Conservation (phyloP, 2,797 vertebrate genomes). For the Nannoperca obscura region DNA sequence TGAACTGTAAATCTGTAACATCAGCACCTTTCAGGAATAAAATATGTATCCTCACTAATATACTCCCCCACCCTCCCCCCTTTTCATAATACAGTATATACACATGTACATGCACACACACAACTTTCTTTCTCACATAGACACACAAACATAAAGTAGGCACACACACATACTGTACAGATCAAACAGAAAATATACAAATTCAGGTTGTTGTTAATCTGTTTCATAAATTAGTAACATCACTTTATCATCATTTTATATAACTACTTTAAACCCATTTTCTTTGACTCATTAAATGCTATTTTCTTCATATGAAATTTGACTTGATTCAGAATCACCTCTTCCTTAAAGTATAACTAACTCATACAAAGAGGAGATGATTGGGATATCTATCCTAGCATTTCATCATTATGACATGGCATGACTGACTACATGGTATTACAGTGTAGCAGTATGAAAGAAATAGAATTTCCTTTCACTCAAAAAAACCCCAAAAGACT, state of each 20-base stretch:
- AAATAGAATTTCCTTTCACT: constrained; percentile 43
- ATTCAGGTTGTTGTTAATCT: constrained; percentile 64
- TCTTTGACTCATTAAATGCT: constrained; percentile 55
- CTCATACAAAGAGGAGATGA: constrained; percentile 21
- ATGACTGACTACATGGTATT: constrained; percentile 34
- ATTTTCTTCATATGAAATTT: constrained; percentile 55
- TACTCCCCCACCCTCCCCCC: constrained; percentile 13
- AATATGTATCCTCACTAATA: constrained; percentile 60
- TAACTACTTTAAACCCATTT: constrained; percentile 38
- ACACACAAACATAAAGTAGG: constrained; percentile 42
- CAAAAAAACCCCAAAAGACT: neutral
- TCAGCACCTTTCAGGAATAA: constrained; percentile 81
- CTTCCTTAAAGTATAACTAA: constrained; percentile 30
- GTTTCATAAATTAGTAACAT: constrained; percentile 78
- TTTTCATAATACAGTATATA: constrained; percentile 60
- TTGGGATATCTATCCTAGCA: constrained; percentile 31
- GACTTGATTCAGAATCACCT: constrained; percentile 47
- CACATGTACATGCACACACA: constrained; percentile 48
- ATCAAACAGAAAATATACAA: constrained; percentile 64
- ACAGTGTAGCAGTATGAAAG: constrained; percentile 42
- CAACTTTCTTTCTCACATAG: constrained; percentile 33
- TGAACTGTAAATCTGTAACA: constrained; percentile 72
- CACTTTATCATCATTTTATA: constrained; percentile 65
- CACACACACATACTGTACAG: constrained; percentile 38
- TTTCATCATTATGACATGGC: constrained; percentile 41